Percentiles rank a stretch among this genome's conserved stretches.
phyloP scores from a whole-genome alignment of 2,113 vertebrate genomes.

The Gallinago media region DNA sequence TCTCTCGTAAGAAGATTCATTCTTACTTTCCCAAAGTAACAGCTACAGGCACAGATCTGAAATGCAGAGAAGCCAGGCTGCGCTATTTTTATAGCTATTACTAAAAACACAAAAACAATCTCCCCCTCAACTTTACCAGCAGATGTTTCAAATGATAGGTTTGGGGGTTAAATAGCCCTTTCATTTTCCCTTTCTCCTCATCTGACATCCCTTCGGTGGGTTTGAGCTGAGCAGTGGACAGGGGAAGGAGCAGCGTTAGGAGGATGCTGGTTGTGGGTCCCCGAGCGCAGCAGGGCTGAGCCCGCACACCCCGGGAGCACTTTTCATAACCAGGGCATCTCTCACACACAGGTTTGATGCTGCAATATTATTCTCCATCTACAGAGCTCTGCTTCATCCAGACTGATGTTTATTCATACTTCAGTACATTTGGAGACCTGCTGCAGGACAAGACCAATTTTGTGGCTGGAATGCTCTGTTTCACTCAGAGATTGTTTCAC shows the following conservation, averaged over 20 bases:
- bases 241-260: not conserved
- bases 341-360: not conserved
- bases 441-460: not conserved
- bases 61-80: not conserved
- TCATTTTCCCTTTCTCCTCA: not conserved
- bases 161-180: not conserved
- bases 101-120: not conserved
- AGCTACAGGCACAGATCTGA: not conserved
- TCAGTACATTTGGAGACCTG: not conserved
- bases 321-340: not conserved
- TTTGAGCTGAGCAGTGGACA: not conserved
- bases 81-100: not conserved
- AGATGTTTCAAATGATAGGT: not conserved
- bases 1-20: not conserved
- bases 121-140: not conserved
- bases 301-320: rapidly evolving
- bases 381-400: not conserved
- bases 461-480: not conserved
- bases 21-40: not conserved
- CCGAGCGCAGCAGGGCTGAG: not conserved
- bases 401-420: not conserved
- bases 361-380: not conserved
- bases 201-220: not conserved
- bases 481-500: not conserved
- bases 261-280: not conserved